Evolutionary conservation across 2,888 invertebrate genomes (phyloP).

Genomic region (Synanthedon vespiformis): DNA sequence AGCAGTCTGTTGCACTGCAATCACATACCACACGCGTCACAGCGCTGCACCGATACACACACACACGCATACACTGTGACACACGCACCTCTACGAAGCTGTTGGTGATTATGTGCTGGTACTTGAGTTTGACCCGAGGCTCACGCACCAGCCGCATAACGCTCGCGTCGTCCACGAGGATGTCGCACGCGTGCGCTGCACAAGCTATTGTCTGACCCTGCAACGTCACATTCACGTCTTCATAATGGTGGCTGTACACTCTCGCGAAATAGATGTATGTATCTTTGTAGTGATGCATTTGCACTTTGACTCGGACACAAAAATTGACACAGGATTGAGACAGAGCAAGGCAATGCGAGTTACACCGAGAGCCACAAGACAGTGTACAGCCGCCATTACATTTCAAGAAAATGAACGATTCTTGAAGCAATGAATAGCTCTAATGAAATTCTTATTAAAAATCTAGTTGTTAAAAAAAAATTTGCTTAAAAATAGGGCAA

Average conservation of each 20-base stretch:
- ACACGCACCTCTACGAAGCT: conserved; percentile 90
- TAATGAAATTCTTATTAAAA: no score
- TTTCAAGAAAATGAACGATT: no score
- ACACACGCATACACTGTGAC: background rate
- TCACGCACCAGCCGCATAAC: conserved; percentile 93
- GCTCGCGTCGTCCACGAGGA: conserved; percentile 96
- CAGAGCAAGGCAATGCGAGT: no score
- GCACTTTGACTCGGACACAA: no score
- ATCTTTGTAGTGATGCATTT: no score
- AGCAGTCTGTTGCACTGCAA: conserved; percentile 91
- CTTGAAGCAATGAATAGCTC: no score
- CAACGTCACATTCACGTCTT: background rate
- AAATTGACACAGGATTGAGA: no score
- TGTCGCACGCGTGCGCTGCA: conserved; percentile 97
- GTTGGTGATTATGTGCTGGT: conserved; percentile 97
- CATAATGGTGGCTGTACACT: no score
- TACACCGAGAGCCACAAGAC: no score
- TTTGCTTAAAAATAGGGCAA: background rate
- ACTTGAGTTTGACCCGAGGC: conserved; percentile 89
- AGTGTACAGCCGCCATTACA: no score
- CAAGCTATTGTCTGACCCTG: conserved; percentile 94
- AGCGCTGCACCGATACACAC: conserved; percentile 30
- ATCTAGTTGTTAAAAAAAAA: no score
- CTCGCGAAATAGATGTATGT: no score
- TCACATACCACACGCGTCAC: conserved; percentile 8